Base-by-base conservation (phyloP, 2,888 invertebrate species). In the Exocentrus adspersus region DNA sequence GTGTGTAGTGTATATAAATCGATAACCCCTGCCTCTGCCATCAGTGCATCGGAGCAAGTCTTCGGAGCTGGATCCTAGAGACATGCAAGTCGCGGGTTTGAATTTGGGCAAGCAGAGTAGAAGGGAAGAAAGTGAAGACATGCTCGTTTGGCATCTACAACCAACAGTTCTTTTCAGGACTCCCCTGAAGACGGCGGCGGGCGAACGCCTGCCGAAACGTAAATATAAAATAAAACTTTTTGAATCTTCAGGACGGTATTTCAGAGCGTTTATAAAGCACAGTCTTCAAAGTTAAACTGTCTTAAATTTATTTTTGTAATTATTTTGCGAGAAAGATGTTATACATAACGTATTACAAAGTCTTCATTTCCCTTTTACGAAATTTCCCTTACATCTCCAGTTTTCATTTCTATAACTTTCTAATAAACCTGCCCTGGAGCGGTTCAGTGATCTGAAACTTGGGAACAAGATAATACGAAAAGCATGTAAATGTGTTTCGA, bases 401-500 rank as follows among this genome's bases (percentile, higher is more conserved):
- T 24, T 17, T 54, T 54, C 54, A 56, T 42, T 56, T 60, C 54
- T 60, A 56, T 59, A 56, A 59, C 60, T 60, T 54, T 12, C 51
- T 32, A 51, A 64, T 64, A 60, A 60, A 60, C 60, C 51, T 30
- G 58, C 63, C 61, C 67, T 61, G 53, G 28, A 56, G 50, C 63
- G 32, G 59, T 52, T 62, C 62, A 58, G 28, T 61, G 64, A 62
- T 48, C 64, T 64, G 64, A 65, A 61, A 64, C 59, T 61, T 43
- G 60, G 59, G 61, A 56, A 59, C 52, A 28, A 52, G 64, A 61
- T 67, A 62, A 67, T 67, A 64, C 50, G 53, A 62, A 67, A 67
- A 67, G 62, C 62, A 67, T 67, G 67, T 67, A 67, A 67, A 67
- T 67, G 62, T 62, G 50, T 54, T 62, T 60, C 62, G 62, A 64